phyloP scores from a whole-genome alignment of 2,888 invertebrate genomes.

The Tupiocoris notatus region DNA sequence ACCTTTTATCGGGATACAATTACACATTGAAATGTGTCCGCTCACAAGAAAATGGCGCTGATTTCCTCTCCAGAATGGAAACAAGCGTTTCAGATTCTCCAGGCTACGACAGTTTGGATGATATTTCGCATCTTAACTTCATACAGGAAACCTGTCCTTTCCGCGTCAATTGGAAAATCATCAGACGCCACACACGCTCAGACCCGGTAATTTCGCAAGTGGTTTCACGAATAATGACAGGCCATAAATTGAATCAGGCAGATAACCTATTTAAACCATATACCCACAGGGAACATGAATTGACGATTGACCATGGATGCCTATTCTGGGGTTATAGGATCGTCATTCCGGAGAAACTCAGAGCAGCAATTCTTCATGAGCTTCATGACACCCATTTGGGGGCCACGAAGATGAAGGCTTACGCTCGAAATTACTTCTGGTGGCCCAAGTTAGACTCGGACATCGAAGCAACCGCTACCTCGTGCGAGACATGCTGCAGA shows the following conservation, averaged over 20 bases:
- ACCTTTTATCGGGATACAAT: not conserved
- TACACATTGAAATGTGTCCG: constrained; percentile 14
- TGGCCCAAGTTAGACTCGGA: not conserved
- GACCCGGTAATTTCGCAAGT: constrained; percentile 9
- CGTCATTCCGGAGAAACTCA: constrained; percentile 20
- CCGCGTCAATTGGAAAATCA: constrained; percentile 52
- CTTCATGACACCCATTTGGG: constrained; percentile 45
- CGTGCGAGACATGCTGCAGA: not conserved
- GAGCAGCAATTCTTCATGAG: constrained; percentile 3
- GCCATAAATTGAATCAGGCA: not conserved
- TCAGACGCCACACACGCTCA: constrained; percentile 21
- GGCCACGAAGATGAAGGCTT: not conserved
- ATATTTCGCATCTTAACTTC: not conserved
- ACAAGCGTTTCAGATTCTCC: not conserved
- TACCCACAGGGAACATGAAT: not conserved
- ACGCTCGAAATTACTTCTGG: not conserved
- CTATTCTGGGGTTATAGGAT: constrained; percentile 38
- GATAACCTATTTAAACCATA: constrained; percentile 15
- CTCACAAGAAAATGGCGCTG: constrained; percentile 14
- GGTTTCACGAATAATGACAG: not conserved
- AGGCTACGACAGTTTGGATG: not conserved
- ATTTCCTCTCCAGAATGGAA: not conserved
- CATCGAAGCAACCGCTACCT: not conserved
- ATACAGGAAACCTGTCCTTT: constrained; percentile 44
- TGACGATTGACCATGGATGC: constrained; percentile 30